Evolutionary conservation across 2,888 invertebrate species (phyloP).

Genomic region (Drosophila leonis): DNA sequence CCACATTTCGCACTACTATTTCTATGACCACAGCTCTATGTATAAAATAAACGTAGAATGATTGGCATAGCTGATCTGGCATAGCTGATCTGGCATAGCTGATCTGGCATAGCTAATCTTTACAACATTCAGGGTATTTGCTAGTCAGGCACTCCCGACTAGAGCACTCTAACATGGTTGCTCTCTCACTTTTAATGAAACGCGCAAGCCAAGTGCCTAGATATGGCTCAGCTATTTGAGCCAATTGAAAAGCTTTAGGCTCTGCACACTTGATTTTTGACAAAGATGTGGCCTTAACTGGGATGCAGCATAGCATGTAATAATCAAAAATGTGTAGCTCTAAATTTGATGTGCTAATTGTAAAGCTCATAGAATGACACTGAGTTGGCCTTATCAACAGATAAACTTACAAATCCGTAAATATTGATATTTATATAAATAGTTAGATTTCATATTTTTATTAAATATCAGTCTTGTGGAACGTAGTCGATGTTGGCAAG

Average conservation of each 20-base stretch:
- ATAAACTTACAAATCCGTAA: neutral
- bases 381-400: neutral
- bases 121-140: neutral
- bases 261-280: neutral
- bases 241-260: too few species aligned
- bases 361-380: neutral
- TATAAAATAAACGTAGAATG: neutral
- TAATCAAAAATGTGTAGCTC: too few species aligned
- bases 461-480: slow-evolving; percentile 45
- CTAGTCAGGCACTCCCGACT: neutral
- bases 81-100: too few species aligned
- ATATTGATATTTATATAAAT: neutral
- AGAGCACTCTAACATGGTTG: neutral
- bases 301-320: too few species aligned
- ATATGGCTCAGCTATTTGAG: neutral
- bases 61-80: neutral
- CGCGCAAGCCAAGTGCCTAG: neutral
- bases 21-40: too few species aligned
- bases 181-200: neutral
- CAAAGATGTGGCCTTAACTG: neutral
- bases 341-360: neutral
- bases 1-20: too few species aligned
- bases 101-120: too few species aligned
- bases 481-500: too few species aligned
- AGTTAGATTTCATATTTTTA: slow-evolving; percentile 21